Conservation (phyloP, 2,888 invertebrate genomes). For the Campaea margaritaria region DNA sequence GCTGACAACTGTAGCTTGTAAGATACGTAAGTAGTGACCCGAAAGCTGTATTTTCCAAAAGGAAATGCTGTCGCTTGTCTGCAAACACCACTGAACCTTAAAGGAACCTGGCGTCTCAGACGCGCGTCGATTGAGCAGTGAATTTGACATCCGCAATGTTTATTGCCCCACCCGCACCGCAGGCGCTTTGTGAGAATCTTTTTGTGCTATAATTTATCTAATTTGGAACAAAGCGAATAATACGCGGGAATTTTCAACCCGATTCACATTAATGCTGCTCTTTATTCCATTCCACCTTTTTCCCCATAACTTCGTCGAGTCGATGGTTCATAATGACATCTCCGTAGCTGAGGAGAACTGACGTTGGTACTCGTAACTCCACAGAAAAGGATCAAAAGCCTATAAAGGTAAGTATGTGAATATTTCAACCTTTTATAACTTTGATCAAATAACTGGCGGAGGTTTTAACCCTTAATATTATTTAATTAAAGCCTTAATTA, state of each 20-base stretch:
- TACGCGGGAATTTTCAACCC: conserved; percentile 58
- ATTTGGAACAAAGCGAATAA: conserved; percentile 76
- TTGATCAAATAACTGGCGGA: not conserved
- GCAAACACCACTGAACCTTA: conserved; percentile 39
- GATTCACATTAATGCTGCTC: conserved; percentile 49
- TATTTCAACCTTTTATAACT: conserved; percentile 2
- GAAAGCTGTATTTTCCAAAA: not conserved
- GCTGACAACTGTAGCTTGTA: too few species aligned
- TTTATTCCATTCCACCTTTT: conserved; percentile 36
- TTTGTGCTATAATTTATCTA: conserved; percentile 79
- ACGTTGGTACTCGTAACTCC: too few species aligned
- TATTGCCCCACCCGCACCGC: conserved; percentile 67
- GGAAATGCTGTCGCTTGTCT: conserved; percentile 35
- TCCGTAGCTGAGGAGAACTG: not conserved
- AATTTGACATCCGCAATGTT: conserved; percentile 77
- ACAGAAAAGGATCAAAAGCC: not conserved
- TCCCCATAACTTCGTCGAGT: conserved; percentile 13
- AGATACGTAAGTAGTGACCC: too few species aligned
- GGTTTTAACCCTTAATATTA: not conserved
- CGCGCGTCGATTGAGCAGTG: conserved; percentile 73
- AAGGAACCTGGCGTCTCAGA: conserved; percentile 55
- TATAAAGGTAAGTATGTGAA: not conserved
- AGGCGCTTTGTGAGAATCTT: conserved; percentile 70
- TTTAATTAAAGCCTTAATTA: not conserved
- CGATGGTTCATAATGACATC: conserved; percentile 8